These are phyloP conservation scores for Pollenia angustigena DNA, from an alignment of 2,888 invertebrate genomes.

Conservation along the genomic window DNA sequence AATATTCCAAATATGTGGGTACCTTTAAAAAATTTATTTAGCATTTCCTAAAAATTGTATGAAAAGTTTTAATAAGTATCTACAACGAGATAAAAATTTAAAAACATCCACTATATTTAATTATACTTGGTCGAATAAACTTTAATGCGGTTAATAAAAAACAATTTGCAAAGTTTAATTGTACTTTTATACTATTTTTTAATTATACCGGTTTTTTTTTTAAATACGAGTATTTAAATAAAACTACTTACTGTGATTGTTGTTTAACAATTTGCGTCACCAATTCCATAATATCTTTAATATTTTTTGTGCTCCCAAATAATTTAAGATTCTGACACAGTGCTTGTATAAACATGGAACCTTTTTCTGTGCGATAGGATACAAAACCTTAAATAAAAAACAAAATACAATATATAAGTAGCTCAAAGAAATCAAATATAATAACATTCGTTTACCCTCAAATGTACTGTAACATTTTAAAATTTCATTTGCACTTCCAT, in stretches of 20 bases:
- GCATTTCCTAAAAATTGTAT: too few relatives aligned
- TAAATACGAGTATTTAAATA: not conserved
- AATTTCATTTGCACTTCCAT: conserved; percentile 80
- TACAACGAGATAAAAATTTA: too few relatives aligned
- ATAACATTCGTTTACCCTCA: conserved; percentile 77
- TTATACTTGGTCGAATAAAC: too few relatives aligned
- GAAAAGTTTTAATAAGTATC: too few relatives aligned
- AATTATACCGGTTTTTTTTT: not conserved
- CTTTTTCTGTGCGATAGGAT: conserved; percentile 81
- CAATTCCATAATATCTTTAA: conserved; percentile 80
- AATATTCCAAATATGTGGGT: too few relatives aligned
- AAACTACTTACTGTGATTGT: conserved; percentile 76
- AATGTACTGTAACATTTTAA: conserved; percentile 83
- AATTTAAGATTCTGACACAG: conserved; percentile 79
- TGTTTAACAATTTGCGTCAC: conserved; percentile 77
- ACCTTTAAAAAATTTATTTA: too few relatives aligned
- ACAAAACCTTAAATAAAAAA: conserved; percentile 78
- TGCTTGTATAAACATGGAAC: conserved; percentile 82
- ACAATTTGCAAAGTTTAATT: too few relatives aligned
- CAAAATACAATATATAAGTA: not conserved
- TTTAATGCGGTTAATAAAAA: too few relatives aligned
- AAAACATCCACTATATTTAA: too few relatives aligned
- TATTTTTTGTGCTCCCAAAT: conserved; percentile 77
- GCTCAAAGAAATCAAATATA: not conserved
- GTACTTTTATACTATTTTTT: too few relatives aligned